phyloP scores from a whole-genome alignment of 2,797 vertebrate species.

The Selene dorsalis region DNA sequence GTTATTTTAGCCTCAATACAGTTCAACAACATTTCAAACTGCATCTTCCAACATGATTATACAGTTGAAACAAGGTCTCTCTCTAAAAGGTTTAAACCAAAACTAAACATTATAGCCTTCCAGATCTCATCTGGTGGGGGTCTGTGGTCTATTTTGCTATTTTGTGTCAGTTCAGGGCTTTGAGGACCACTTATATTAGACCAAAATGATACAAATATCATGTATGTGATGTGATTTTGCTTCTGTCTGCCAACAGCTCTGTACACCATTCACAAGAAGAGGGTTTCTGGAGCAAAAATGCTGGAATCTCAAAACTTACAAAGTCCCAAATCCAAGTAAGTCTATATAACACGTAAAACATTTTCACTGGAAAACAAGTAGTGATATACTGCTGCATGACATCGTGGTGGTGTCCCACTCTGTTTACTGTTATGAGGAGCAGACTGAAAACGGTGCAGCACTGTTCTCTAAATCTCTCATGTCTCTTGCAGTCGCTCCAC shows the following conservation, averaged over 20 bases:
- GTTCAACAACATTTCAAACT: neutral
- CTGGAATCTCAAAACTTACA: slow-evolving; percentile 93
- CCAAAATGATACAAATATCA: neutral
- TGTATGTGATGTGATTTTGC: neutral
- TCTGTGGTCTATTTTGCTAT: neutral
- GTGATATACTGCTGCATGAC: too few species aligned
- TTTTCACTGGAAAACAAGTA: neutral
- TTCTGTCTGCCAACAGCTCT: slow-evolving; percentile 84
- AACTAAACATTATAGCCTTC: neutral
- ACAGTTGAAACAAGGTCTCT: neutral
- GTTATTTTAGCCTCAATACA: neutral
- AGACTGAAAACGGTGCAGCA: slow-evolving; percentile 33
- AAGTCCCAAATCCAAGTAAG: slow-evolving; percentile 94
- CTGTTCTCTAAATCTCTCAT: slow-evolving; percentile 42
- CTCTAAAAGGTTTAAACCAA: neutral
- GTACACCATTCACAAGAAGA: slow-evolving; percentile 93
- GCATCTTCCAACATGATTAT: neutral
- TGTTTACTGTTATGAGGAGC: slow-evolving; percentile 23
- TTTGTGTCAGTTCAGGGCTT: too few species aligned
- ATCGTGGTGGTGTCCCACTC: neutral
- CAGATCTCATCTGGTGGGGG: neutral
- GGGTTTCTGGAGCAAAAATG: slow-evolving; percentile 91
- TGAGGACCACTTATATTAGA: neutral
- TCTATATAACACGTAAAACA: neutral
- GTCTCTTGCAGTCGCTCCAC: slow-evolving; percentile 89